Evolutionary conservation across 2,797 vertebrate species (phyloP), one percentile per base, ranked within the genome.

Genomic region (Silurus aristotelis): DNA sequence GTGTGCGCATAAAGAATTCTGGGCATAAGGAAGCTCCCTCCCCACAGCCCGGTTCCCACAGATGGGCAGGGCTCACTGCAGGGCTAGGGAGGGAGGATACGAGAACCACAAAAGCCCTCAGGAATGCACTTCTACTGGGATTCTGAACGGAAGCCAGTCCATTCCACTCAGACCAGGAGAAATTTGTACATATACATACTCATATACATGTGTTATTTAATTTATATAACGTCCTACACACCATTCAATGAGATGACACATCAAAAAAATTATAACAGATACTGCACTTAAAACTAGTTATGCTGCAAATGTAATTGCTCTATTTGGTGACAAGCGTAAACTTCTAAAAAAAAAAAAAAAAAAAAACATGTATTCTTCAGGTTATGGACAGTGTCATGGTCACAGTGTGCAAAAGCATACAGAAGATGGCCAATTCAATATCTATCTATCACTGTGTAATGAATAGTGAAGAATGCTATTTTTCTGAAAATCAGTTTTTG

Each of bases 101-200:
- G 85, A 89, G 85, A 86, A 84, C 88, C 86, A 85, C 89, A 91
- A 88, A 85, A 89, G 80, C 87, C 78, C 86, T 88, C 63, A 90
- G 89, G 89, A 89, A 89, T 90, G 87, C 78, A 87, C 83, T 89
- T 89, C 83, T 86, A 91, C 85, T 83, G 68, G 82, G 86, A 80
- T 85, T 81, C 31, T 71, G 82, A 81, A 82, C 84, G 85, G 76
- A 88, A 86, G 83, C 71, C 83, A 81, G 81, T 88, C 83, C 67
- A 71, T 87, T 86, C 83, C 80, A 77, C 85, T 87, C 73, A 87
- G 64, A 70, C 77, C 72, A 84, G 75, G 27, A 58, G 71, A 31
- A 73, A 87, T 83, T 77, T 78, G 31, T 83, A 75, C 64, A 80
- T 86, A 78, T 25, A 67, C 79, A 68, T 56, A 15, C 80, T 80